phyloP scores from a whole-genome alignment of 1,140 invertebrate species.

The Lasaia peninsularis region DNA sequence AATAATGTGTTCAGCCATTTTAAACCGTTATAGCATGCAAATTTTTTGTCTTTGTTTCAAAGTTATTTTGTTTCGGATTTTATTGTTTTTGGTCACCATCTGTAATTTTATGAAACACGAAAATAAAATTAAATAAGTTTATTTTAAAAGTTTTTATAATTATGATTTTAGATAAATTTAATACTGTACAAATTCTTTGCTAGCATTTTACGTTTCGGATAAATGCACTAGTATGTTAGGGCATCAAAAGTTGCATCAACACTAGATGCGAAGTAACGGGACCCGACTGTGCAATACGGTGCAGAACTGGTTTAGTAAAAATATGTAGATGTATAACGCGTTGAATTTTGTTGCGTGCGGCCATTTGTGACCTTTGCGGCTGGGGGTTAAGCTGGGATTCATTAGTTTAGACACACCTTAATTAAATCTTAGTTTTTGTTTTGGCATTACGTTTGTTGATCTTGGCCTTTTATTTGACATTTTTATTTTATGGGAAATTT shows the following conservation, averaged over 20 bases:
- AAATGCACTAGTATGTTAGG: slow-evolving; percentile 57
- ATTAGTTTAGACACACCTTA: slow-evolving; percentile 28
- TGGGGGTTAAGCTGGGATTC: slow-evolving; percentile 36
- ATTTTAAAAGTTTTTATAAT: too few relatives aligned
- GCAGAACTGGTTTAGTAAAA: slow-evolving; percentile 52
- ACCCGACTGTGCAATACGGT: slow-evolving; percentile 47
- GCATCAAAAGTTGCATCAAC: slow-evolving; percentile 62
- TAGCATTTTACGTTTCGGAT: slow-evolving; percentile 12
- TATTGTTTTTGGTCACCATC: not conserved
- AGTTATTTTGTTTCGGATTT: slow-evolving; percentile 9
- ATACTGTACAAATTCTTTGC: too few relatives aligned
- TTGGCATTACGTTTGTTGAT: not conserved
- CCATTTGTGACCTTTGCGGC: slow-evolving; percentile 45
- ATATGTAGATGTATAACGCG: slow-evolving; percentile 49
- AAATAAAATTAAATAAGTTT: too few relatives aligned
- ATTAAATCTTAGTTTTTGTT: slow-evolving; percentile 30
- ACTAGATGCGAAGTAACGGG: slow-evolving; percentile 40
- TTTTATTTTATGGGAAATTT: too few relatives aligned
- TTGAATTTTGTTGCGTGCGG: slow-evolving; percentile 52
- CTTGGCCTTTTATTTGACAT: not conserved
- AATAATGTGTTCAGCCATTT: slow-evolving; percentile 64
- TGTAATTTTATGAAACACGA: too few relatives aligned
- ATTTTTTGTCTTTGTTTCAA: slow-evolving; percentile 47
- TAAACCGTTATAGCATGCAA: slow-evolving; percentile 51
- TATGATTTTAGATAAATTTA: too few relatives aligned